Conservation (phyloP, 2,797 vertebrate species). For the Vultur gryphus region DNA sequence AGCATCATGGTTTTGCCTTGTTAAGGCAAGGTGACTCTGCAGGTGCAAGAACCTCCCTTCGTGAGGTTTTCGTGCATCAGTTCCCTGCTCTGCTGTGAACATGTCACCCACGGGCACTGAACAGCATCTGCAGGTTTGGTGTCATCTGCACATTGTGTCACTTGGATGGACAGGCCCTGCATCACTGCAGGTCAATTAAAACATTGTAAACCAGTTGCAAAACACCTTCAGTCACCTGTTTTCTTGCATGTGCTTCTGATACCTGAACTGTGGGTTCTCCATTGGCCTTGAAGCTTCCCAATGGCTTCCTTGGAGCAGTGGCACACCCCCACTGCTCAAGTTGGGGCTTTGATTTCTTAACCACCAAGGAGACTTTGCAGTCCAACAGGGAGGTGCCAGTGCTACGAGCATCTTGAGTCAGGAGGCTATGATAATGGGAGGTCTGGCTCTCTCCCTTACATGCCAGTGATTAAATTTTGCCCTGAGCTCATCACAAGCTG, state of each 20-base stretch:
- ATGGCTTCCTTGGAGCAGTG: not conserved
- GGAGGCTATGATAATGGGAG: not conserved
- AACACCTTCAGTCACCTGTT: not conserved
- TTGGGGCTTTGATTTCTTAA: not conserved
- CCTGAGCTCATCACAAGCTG: not conserved
- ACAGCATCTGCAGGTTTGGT: not conserved
- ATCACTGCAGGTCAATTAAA: not conserved
- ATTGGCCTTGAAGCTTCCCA: not conserved
- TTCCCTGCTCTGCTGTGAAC: not conserved
- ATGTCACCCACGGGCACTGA: not conserved
- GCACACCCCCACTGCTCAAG: not conserved
- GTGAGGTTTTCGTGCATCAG: accelerated
- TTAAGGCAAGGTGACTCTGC: not conserved
- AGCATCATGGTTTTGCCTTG: not conserved
- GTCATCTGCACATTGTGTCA: not conserved
- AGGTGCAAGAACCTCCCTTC: not conserved
- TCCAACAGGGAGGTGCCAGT: not conserved
- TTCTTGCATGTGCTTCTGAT: accelerated
- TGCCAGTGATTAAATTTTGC: not conserved
- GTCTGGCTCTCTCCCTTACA: not conserved
- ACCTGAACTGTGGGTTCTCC: not conserved
- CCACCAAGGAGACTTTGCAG: not conserved
- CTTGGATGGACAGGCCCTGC: not conserved
- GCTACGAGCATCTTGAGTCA: not conserved
- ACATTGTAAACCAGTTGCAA: not conserved